Conservation (phyloP, 2,113 vertebrate genomes). For the Chionodraco myersi region DNA sequence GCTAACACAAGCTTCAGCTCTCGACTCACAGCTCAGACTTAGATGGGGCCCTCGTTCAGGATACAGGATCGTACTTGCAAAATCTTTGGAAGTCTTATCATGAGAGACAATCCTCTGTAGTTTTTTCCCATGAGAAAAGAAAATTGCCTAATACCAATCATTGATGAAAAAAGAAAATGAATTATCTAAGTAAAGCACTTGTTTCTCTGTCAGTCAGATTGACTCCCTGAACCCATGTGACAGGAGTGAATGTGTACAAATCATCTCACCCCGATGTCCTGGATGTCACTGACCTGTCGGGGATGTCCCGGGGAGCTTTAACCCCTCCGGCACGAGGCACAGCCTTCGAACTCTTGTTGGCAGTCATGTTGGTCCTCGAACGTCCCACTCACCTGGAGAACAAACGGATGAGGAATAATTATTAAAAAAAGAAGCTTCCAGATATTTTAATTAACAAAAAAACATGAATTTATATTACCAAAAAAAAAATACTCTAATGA, state of each 20-base stretch:
- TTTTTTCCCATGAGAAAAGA: constrained; percentile 37
- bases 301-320: constrained; percentile 89
- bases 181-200: background rate
- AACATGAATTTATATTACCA: background rate
- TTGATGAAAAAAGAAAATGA: constrained; percentile 1
- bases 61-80: constrained; percentile 65
- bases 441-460: background rate
- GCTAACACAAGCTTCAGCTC: constrained; percentile 69
- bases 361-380: constrained; percentile 93
- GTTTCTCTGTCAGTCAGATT: constrained; percentile 2
- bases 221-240: constrained; percentile 5
- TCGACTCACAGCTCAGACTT: constrained; percentile 53
- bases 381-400: constrained; percentile 85
- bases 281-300: constrained; percentile 89
- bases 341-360: constrained; percentile 96
- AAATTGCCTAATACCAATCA: background rate
- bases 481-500: background rate
- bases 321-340: constrained; percentile 88
- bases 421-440: background rate
- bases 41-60: constrained; percentile 59
- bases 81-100: constrained; percentile 37
- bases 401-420: constrained; percentile 48
- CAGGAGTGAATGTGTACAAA: constrained; percentile 3
- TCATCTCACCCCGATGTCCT: background rate
- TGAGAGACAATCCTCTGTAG: constrained; percentile 36